These are phyloP conservation scores for Sylvia atricapilla DNA, from an alignment of 2,113 vertebrate species.

Conservation along the genomic window DNA sequence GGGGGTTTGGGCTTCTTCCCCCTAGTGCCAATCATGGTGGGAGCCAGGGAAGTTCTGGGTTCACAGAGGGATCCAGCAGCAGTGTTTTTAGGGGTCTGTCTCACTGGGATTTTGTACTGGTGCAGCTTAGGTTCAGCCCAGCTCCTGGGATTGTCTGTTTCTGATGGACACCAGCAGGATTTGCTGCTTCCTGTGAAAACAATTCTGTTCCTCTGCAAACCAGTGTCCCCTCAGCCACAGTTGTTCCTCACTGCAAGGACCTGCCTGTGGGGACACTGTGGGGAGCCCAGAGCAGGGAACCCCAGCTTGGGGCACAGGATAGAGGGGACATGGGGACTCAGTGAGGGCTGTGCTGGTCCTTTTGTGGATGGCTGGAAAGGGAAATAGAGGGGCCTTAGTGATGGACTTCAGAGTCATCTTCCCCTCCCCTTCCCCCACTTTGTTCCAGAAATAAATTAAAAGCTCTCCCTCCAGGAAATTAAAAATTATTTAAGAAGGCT, in stretches of 20 bases:
- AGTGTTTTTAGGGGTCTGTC: not conserved
- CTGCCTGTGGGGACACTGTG: not conserved
- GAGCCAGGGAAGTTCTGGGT: not conserved
- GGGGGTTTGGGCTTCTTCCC: not conserved
- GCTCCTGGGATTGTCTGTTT: not conserved
- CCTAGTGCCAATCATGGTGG: fast-evolving
- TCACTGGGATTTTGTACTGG: not conserved
- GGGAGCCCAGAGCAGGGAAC: not conserved
- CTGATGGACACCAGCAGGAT: not conserved
- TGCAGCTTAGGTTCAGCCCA: not conserved
- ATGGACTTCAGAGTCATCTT: not conserved
- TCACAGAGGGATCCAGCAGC: not conserved
- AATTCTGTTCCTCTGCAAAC: not conserved
- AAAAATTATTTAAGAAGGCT: not conserved
- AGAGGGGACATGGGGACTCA: not conserved
- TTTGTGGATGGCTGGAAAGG: not conserved
- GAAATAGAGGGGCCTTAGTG: not conserved
- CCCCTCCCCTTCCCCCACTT: not conserved
- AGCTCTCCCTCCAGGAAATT: constrained; percentile 50
- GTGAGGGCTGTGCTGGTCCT: not conserved
- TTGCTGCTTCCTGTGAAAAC: not conserved
- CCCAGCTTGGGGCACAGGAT: not conserved
- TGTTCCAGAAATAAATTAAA: constrained; percentile 49
- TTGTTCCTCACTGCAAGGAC: not conserved
- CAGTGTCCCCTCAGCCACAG: not conserved